Percentiles rank a stretch among this genome's conserved stretches.
Conservation (phyloP, 2,888 invertebrate species). For the Tenthredo notha region DNA sequence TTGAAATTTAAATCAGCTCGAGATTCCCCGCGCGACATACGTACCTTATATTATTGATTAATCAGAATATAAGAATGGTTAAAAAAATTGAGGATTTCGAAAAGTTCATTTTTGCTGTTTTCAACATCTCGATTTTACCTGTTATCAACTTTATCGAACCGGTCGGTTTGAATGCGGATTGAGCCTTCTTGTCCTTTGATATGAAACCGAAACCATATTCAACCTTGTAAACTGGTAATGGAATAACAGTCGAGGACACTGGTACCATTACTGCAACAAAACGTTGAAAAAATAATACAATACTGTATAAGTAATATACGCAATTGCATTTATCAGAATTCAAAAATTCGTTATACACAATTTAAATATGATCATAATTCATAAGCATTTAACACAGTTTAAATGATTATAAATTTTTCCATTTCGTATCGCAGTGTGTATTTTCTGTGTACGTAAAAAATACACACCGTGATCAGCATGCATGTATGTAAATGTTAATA, state of each 20-base stretch:
- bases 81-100: neutral
- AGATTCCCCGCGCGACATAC: neutral
- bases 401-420: neutral
- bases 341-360: neutral
- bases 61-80: neutral
- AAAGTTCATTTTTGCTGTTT: neutral
- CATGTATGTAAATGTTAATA: neutral
- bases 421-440: neutral
- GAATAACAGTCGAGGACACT: slow-evolving; percentile 85
- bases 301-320: neutral
- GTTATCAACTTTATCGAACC: slow-evolving; percentile 72
- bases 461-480: too few species aligned
- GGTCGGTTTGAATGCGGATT: slow-evolving; percentile 70
- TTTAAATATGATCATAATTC: neutral
- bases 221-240: slow-evolving; percentile 82
- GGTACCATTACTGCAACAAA: slow-evolving; percentile 81
- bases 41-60: slow-evolving; percentile 11
- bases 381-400: neutral
- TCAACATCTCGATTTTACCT: slow-evolving; percentile 61
- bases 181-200: slow-evolving; percentile 71
- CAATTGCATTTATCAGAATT: neutral
- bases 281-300: slow-evolving; percentile 29
- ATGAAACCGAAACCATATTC: slow-evolving; percentile 79
- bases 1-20: slow-evolving; percentile 29
- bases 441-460: neutral